Conservation (phyloP, 2,797 vertebrate species). For the Manis javanica region DNA sequence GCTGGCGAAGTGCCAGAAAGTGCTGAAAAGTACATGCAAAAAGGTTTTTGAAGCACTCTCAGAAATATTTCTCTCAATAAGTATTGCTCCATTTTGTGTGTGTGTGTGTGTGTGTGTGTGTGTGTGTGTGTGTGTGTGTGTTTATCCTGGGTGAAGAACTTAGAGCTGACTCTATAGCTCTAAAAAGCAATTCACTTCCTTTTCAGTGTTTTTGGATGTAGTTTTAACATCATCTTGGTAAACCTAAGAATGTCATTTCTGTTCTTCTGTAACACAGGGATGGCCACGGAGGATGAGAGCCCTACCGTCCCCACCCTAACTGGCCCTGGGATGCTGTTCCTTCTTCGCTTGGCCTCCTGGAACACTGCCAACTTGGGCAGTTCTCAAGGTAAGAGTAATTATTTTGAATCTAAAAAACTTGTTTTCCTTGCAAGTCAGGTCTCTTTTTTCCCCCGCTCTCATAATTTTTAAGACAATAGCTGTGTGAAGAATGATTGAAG, state of each 20-base stretch:
- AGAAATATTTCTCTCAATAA: background rate
- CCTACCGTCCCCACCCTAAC: background rate
- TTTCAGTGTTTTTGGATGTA: background rate
- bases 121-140: background rate
- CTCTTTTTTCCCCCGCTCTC: background rate
- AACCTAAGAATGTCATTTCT: background rate
- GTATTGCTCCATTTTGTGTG: too few species aligned
- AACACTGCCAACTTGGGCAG: background rate
- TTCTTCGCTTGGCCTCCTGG: background rate
- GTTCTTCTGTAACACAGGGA: background rate
- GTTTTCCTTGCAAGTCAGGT: background rate
- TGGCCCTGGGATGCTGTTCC: rapidly evolving
- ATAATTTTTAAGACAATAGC: background rate
- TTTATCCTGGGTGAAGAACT: background rate
- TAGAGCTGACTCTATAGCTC: background rate
- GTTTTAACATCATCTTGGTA: background rate
- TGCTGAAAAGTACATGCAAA: background rate
- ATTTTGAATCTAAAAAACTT: background rate
- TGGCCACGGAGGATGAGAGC: background rate
- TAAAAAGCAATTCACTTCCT: background rate
- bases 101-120: background rate
- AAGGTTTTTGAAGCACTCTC: background rate
- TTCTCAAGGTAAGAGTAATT: background rate
- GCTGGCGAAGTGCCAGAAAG: background rate
- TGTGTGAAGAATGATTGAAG: background rate